phyloP scores from a whole-genome alignment of 2,113 vertebrate genomes.

The Thymallus thymallus region DNA sequence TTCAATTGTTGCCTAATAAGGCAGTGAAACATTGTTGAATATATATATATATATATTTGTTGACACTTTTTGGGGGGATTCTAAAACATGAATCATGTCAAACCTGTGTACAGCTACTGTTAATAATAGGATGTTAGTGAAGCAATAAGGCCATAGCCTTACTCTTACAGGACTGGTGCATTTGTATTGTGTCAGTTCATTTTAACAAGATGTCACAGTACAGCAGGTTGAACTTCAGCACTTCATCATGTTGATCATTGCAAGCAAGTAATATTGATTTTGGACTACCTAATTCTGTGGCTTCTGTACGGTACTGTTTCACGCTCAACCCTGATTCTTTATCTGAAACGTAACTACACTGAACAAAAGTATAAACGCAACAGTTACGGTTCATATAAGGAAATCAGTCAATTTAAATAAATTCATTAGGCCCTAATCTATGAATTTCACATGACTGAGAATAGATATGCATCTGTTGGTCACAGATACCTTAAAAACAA shows the following conservation, averaged over 20 bases:
- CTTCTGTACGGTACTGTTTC: neutral
- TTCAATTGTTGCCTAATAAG: slow-evolving; percentile 35
- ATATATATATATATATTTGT: no score
- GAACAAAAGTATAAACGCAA: no score
- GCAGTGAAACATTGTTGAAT: slow-evolving; percentile 38
- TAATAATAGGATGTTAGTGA: neutral
- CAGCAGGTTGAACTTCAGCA: no score
- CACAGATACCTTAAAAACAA: no score
- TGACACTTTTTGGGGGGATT: neutral
- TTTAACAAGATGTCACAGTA: neutral
- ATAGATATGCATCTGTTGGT: no score
- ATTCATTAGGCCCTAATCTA: no score
- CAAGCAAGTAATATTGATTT: no score
- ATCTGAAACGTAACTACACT: no score
- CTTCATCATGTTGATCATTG: neutral
- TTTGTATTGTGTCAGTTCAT: neutral
- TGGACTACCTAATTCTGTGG: neutral
- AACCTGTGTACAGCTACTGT: neutral
- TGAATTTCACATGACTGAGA: no score
- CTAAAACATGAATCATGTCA: neutral
- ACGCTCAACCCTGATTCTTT: neutral
- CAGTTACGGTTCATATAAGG: no score
- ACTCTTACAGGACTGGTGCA: neutral
- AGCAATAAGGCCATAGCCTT: neutral
- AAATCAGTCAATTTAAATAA: no score